Base-by-base conservation (phyloP, 2,888 invertebrate genomes). In the Rhingia campestris region DNA sequence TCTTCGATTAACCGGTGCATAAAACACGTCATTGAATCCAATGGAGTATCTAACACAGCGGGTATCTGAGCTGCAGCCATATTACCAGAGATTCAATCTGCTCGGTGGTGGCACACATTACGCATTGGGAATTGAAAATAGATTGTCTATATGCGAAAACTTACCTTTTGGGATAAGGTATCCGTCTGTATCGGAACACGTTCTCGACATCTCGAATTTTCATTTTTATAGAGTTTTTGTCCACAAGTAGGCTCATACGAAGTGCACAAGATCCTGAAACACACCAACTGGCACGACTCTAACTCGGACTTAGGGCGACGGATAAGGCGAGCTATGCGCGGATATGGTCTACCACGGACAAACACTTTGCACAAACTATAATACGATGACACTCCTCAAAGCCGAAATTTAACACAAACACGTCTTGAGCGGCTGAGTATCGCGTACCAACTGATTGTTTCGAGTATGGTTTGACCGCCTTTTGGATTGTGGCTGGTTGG, bases 121-220 rank as follows among this genome's bases (percentile, higher is more conserved):
- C 37, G 39, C 56, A 39, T 4, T 43, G 7, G 33, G 22, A 56
- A 70, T 75, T 33, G 7, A 63, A 69, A 58, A 32, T 37, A 10
- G 43, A 53, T 37, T 49, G 39, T 9, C 22, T 10, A 59, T 9
- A 14, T 43, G 5, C 33, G 7, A 49, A 43, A 56, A 89, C 91
- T 90, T 87, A 91, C 91, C 91, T 89, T 87, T 91, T 91, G 4
- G 91, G 91, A 87, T 91, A 91, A 63, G 91, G 91, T 89, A 91
- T 90, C 84, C 91, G 89, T 79, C 91, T 88, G 67, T 91, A 90
- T 79, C 89, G 90, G 66, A 91, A 90, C 73, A 90, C 90, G 77
- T 90, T 90, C 86, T 91, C 91, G 79, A 91, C 88, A 80, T 91
- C 91, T 81, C 90, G 89, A 86, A 91, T 87, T 82, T 90, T 91